Evolutionary conservation across 92 coral and sea anemone genomes (phyloP).

Genomic region (Porites lobata): DNA sequence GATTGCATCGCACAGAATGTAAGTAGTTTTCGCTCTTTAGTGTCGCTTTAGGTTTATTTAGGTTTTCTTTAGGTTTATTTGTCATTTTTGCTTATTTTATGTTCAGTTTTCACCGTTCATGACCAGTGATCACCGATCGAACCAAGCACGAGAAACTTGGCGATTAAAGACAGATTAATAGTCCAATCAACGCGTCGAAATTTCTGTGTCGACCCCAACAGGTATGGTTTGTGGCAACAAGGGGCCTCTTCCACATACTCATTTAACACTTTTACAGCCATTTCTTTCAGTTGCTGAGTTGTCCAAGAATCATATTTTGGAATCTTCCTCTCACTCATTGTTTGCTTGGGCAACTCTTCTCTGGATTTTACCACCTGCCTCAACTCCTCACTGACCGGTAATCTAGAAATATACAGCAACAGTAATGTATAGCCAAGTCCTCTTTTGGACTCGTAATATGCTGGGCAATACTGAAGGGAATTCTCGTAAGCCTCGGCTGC

Average conservation of each 20-base stretch:
- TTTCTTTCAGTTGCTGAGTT: not conserved
- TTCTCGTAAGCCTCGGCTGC: constrained; percentile 83
- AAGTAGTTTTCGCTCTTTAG: no score
- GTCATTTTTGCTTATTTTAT: no score
- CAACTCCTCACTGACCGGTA: not conserved
- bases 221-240: constrained; percentile 64
- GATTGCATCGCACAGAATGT: no score
- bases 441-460: constrained; percentile 65
- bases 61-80: no score
- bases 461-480: constrained; percentile 62
- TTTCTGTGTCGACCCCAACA: no score
- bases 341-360: not conserved
- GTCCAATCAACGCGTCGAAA: no score
- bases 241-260: constrained; percentile 83
- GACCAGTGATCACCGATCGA: no score
- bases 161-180: no score
- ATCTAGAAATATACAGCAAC: not conserved
- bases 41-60: no score
- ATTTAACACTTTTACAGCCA: constrained; percentile 25
- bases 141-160: no score
- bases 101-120: no score
- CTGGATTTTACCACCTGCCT: not conserved
- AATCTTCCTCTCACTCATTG: constrained; percentile 2
- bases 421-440: constrained; percentile 62
- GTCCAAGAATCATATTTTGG: constrained; percentile 32